phyloP scores from a whole-genome alignment of 1,140 invertebrate genomes.

The Choristoneura fumiferana region DNA sequence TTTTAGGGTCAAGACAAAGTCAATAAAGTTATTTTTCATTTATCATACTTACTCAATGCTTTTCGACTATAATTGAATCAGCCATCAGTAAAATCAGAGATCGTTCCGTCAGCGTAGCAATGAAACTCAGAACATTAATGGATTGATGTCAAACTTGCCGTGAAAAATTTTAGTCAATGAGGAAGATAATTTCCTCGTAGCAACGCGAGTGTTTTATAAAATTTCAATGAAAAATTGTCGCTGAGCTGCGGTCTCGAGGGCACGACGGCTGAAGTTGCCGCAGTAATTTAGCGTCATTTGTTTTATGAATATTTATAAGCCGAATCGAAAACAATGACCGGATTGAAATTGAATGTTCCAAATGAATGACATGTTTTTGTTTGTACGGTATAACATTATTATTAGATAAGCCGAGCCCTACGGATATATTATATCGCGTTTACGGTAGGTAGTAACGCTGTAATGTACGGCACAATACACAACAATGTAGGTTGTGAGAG shows the following conservation, averaged over 20 bases:
- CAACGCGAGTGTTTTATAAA: conserved; percentile 68
- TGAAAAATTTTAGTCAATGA: conserved; percentile 76
- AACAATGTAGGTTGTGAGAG: conserved; percentile 16
- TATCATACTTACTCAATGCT: too few species aligned
- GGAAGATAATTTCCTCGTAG: conserved; percentile 69
- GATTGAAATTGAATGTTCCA: conserved; percentile 46
- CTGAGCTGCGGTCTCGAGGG: conserved; percentile 39
- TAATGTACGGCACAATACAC: conserved; percentile 14
- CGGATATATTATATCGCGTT: not conserved
- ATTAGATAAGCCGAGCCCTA: conserved; percentile 1
- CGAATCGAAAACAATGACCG: conserved; percentile 58
- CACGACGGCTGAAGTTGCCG: conserved; percentile 49
- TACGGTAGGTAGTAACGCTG: not conserved
- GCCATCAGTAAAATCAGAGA: too few species aligned
- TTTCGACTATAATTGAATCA: too few species aligned
- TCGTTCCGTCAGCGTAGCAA: conserved; percentile 1
- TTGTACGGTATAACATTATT: conserved; percentile 7
- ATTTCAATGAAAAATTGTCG: conserved; percentile 73
- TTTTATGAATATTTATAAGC: conserved; percentile 73
- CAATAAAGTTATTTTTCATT: too few species aligned
- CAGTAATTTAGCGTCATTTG: conserved; percentile 67
- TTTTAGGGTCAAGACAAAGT: too few species aligned
- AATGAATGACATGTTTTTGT: conserved; percentile 37
- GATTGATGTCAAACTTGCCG: conserved; percentile 75
- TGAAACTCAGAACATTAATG: conserved; percentile 57